These are phyloP conservation scores for Drosophila anomalata DNA, from an alignment of 2,888 invertebrate genomes.

Conservation along the genomic window DNA sequence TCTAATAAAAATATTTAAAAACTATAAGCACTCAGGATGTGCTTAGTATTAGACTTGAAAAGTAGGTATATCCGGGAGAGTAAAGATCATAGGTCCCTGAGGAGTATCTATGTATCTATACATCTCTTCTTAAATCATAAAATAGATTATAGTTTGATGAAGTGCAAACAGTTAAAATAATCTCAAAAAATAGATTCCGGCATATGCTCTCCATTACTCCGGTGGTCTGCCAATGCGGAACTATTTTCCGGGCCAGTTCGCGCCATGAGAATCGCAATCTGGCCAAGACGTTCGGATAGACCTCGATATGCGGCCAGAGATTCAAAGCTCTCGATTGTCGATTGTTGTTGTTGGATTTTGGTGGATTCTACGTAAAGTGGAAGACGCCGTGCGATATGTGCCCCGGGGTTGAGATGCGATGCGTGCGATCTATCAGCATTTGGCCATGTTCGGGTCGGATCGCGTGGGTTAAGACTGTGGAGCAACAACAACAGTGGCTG, in stretches of 20 bases:
- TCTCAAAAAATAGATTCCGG: not conserved
- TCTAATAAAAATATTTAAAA: no score
- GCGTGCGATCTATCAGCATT: slow-evolving; percentile 73
- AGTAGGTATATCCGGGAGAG: no score
- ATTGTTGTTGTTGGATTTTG: slow-evolving; percentile 27
- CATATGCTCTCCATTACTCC: not conserved
- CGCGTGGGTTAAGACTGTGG: slow-evolving; percentile 52
- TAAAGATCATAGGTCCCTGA: no score
- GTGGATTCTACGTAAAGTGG: slow-evolving; percentile 55
- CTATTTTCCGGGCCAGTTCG: slow-evolving; percentile 14
- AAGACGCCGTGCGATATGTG: slow-evolving; percentile 65
- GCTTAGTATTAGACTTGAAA: no score
- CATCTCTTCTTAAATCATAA: no score
- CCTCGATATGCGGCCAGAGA: slow-evolving; percentile 40
- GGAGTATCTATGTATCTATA: no score
- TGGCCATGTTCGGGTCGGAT: slow-evolving; percentile 64
- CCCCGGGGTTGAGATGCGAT: slow-evolving; percentile 47
- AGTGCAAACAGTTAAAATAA: not conserved
- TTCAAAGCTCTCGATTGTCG: slow-evolving; percentile 29
- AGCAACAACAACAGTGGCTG: slow-evolving; percentile 18
- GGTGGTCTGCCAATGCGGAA: slow-evolving; percentile 46
- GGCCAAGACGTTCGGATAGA: slow-evolving; percentile 30
- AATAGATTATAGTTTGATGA: no score
- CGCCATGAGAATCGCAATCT: slow-evolving; percentile 22
- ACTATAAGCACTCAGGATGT: no score